A percentile compares a stretch with the other conserved stretches of the same genome.
These are phyloP conservation scores for Epirrhoe alternata DNA, from an alignment of 2,888 invertebrate species.

Conservation along the genomic window DNA sequence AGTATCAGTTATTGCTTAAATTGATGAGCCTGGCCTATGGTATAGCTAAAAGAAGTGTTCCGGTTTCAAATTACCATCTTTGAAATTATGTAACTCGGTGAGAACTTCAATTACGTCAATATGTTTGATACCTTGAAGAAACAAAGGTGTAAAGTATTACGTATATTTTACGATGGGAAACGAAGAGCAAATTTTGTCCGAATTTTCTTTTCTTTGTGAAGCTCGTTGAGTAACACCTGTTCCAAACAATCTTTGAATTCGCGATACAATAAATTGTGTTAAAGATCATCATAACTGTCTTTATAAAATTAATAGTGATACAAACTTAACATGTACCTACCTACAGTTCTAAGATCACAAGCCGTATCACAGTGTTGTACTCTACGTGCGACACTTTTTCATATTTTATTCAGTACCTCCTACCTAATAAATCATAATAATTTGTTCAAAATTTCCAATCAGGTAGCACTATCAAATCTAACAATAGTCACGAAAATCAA, in stretches of 20 bases:
- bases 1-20: neutral
- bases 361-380: too few species aligned
- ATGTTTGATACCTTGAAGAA: constrained; percentile 32
- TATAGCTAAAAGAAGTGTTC: constrained; percentile 19
- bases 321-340: too few species aligned
- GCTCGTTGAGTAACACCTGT: constrained; percentile 5
- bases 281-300: neutral
- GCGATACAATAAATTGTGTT: neutral
- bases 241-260: neutral
- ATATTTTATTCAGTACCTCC: too few species aligned
- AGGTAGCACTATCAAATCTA: too few species aligned
- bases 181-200: constrained; percentile 24
- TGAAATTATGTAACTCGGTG: constrained; percentile 33
- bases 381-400: too few species aligned
- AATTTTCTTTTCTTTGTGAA: constrained; percentile 1
- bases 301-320: too few species aligned
- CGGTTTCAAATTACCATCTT: constrained; percentile 32
- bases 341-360: too few species aligned
- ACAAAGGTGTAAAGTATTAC: constrained; percentile 36
- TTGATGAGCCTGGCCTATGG: constrained; percentile 3
- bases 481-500: too few species aligned
- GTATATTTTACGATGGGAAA: constrained; percentile 32
- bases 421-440: too few species aligned
- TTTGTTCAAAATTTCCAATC: too few species aligned
- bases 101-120: constrained; percentile 40